These are phyloP conservation scores for Lasioglossum oenotherae DNA, from an alignment of 2,888 invertebrate species.

Conservation along the genomic window DNA sequence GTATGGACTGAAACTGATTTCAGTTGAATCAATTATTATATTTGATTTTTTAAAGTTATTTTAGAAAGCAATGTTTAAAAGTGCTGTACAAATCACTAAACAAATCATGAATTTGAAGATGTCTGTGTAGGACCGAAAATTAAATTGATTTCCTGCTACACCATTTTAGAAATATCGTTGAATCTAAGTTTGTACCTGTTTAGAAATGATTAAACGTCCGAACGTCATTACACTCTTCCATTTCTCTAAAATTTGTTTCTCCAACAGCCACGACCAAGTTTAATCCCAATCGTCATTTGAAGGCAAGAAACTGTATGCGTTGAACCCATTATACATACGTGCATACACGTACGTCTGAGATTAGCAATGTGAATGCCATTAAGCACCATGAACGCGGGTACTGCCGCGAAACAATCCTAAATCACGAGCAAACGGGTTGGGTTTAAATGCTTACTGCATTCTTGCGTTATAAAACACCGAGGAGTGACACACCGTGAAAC, in stretches of 20 bases:
- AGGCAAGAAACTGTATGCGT: neutral
- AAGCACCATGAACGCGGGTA: constrained; percentile 28
- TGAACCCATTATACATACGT: neutral
- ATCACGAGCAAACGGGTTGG: constrained; percentile 33
- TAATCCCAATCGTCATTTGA: neutral
- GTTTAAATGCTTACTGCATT: constrained; percentile 8
- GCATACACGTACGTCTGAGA: neutral
- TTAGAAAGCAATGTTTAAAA: neutral
- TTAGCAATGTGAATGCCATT: constrained; percentile 42
- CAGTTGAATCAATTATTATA: neutral
- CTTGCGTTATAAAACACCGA: constrained; percentile 27
- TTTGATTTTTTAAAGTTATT: neutral
- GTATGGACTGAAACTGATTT: neutral
- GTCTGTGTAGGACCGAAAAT: neutral
- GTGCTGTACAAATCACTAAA: neutral
- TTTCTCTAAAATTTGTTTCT: neutral
- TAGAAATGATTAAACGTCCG: neutral
- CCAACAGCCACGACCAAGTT: neutral
- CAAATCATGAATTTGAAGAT: neutral
- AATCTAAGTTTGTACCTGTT: neutral
- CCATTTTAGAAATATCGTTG: neutral
- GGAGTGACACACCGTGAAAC: constrained; percentile 26
- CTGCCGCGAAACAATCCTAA: constrained; percentile 24
- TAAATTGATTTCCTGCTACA: neutral
- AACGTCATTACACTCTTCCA: neutral